Evolutionary conservation across 2,113 vertebrate genomes (phyloP), one percentile per base, ranked within the genome.

Genomic region (Abramis brama): DNA sequence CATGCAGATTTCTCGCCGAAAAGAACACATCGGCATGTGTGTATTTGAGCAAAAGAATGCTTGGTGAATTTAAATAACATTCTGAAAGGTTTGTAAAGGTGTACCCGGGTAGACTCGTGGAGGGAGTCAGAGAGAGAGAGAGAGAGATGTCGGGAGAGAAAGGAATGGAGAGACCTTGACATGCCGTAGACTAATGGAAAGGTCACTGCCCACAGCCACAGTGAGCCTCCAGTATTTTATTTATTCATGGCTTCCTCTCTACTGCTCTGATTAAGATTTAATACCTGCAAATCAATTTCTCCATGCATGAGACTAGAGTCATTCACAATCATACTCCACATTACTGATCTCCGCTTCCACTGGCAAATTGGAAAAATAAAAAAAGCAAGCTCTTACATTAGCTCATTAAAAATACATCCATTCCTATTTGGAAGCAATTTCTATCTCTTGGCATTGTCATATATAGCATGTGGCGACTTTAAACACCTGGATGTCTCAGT

Each of bases 111-210:
- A 59, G 86, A 89, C 55, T 82, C 15, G 75, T 30, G 45, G 60
- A 60, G 19, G 39, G 36, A 88, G 64, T 13, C 55, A 50, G 30
- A 68, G 55, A 83, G 71, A 59, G n/a, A 82, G 0, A 2, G 59
- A 55, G 8, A 19, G 9, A 82, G 74, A 55, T 33, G 75, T 2
- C 27, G 8, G 75, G 59, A 73, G 76, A n/a, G 74, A 89, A 86
- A 86, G 87, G 81, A 79, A 85, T 47, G 27, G 9, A 39, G 68
- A 74, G 89, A 86, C 88, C 86, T 89, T 87, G 86, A 85, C 84
- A 87, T 50, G 77, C 78, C 71, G 79, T 92, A 85, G 92, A 93
- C 92, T 90, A 93, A 92, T 81, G 89, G 90, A 86, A 82, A 92
- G 90, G 89, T 91, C 87, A 87, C 73, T 23, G 84, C 88, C 76